Evolutionary conservation across 2,113 vertebrate genomes (phyloP), one percentile per base, ranked within the genome.

Genomic region (Elaphurus davidianus): DNA sequence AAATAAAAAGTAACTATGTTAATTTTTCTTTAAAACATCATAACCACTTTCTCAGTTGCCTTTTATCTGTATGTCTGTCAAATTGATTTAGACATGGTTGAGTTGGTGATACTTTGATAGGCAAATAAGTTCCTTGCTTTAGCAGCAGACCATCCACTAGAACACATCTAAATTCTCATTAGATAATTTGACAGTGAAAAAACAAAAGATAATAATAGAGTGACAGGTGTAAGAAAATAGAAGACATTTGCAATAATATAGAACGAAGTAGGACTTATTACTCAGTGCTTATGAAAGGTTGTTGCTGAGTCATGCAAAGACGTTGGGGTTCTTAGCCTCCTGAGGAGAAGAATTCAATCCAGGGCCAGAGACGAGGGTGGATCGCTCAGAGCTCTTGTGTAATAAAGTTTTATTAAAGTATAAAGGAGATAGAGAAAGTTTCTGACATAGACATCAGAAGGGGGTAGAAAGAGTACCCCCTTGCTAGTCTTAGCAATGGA

Each of bases 81-180:
- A 95, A n/a, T 78, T 98, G 95, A 98, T 67, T 97, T 92, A 96
- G 43, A 85, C 92, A 95, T 93, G 91, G 97, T 67, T 96, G 88
- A 96, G 64, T 97, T 95, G 93, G 71, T 96, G 74, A 19, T 57
- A 97, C 67, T 98, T 98, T 95, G 83, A 97, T 95, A 98, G 96
- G 96, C 86, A 98, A 95, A 98, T 86, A 88, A 89, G 83, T 86
- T 97, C 91, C 87, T 33, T 96, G 90, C 97, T 98, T 98, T 97
- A 98, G 97, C 85, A 97, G 74, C 95, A 98, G 97, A 98, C 94
- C 94, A 96, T 92, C 94, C 67, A 95, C 92, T 96, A 74, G 79
- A 92, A 98, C 33, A 9, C 94, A 98, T 97, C 82, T 90, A 40
- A 98, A 87, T 97, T 97, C 95, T 88, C 7, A 84, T 97, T 97